Conservation (phyloP, 2,888 invertebrate species). For the Liodrosophila aerea region DNA sequence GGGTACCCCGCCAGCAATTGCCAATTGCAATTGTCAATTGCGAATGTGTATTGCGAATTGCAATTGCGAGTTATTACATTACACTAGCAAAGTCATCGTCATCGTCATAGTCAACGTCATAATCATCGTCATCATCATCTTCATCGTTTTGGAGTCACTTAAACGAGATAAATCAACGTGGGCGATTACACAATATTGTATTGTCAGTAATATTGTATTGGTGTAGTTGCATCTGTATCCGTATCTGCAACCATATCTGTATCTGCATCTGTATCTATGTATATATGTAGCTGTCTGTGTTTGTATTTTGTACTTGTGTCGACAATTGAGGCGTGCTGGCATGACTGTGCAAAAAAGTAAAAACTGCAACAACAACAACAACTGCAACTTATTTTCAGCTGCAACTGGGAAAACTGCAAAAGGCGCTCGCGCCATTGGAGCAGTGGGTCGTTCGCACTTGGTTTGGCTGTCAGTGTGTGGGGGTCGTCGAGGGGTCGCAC, state of each 20-base stretch:
- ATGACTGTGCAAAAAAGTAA: conserved; percentile 63
- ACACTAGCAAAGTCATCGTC: conserved; percentile 55
- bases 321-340: conserved; percentile 60
- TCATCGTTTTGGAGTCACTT: conserved; percentile 64
- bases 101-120: conserved; percentile 18
- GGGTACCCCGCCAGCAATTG: too few species aligned
- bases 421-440: conserved; percentile 60
- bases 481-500: conserved; percentile 31
- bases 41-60: conserved; percentile 29
- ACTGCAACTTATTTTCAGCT: conserved; percentile 29
- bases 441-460: conserved; percentile 70
- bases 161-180: conserved; percentile 76
- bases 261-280: conserved; percentile 15
- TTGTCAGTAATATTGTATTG: conserved; percentile 38
- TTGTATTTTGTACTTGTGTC: conserved; percentile 21
- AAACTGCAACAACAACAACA: conserved; percentile 34
- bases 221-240: conserved; percentile 5
- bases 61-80: conserved; percentile 67
- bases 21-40: conserved; percentile 23
- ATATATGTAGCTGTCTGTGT: conserved; percentile 9
- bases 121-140: conserved; percentile 26
- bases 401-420: conserved; percentile 35
- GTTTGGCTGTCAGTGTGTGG: conserved; percentile 13
- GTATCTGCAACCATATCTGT: conserved; percentile 16
- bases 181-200: conserved; percentile 72